Base-by-base conservation (phyloP, 1,140 invertebrate species). In the Drosophila bipectinata region DNA sequence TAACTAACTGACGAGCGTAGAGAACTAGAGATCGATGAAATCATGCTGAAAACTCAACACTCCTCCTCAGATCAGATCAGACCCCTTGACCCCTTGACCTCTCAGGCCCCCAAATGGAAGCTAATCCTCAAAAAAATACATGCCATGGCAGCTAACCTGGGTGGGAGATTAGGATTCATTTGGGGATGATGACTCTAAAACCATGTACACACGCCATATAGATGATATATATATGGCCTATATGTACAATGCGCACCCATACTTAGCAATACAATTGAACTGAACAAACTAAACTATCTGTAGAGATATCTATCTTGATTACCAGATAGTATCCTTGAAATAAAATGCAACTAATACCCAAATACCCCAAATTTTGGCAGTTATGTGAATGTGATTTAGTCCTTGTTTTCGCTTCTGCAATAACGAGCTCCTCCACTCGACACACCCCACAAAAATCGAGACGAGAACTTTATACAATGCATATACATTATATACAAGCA, bases 381-480 rank as follows among this genome's bases (percentile, higher is more conserved):
- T 62, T 57, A 74, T 53, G 72, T 64, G 57, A 73, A 87, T 88
- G 84, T 88, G 84, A 89, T 88, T 88, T 71, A 48, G 47, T 56
- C 67, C 71, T 61, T 69, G 71, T 85, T 85, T 85, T 68, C 83
- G 83, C 85, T 88, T 68, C 73, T 76, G 74, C 71, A 82, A 75
- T 58, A 59, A 68, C 61, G 39, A 49, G 57, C 26, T 21, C 21
- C 54, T 56, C 56, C 1, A 18, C 47, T 66, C 54, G 63, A 64
- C 28, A 14, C 21, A 21, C 21, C 21, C 21, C 2, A 21, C 28
- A 39, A 8, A 67, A 73, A 55, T 61, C 57, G 72, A 62, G 51
- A 85, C 57, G 72, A 67, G 51, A 85, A 76, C 71, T 88, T 88
- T 88, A 88, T 88, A 80, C 69, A 79, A 79, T 72, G 75, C 73